Evolutionary conservation across 92 coral and sea anemone genomes (phyloP).

Genomic region (Epizoanthus ramosus): DNA sequence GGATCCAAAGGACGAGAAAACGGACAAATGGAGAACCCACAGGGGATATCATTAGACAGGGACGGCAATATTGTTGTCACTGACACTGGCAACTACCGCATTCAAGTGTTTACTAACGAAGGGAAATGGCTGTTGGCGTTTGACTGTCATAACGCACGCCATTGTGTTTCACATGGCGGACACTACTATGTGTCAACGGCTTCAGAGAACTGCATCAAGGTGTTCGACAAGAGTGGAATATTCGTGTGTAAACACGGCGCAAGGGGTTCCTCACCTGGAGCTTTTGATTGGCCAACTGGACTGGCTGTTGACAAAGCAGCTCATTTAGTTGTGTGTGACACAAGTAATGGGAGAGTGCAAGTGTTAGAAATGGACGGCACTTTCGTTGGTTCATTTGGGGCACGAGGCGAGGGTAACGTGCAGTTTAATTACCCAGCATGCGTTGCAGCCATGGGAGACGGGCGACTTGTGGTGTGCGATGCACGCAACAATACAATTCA

Average conservation of each 20-base stretch:
- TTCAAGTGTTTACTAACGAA: conserved; percentile 48
- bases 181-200: conserved; percentile 38
- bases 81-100: conserved; percentile 48
- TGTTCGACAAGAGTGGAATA: conserved; percentile 32
- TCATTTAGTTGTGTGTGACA: conserved; percentile 57
- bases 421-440: conserved; percentile 48
- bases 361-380: conserved; percentile 46
- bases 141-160: conserved; percentile 41
- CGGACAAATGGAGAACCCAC: conserved; percentile 45
- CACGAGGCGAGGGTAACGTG: conserved; percentile 22
- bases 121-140: conserved; percentile 38
- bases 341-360: conserved; percentile 50
- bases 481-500: conserved; percentile 43
- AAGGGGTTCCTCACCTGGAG: conserved; percentile 45
- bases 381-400: conserved; percentile 49
- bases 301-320: conserved; percentile 52
- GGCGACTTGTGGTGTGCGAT: conserved; percentile 52
- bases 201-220: conserved; percentile 48
- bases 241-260: conserved; percentile 41
- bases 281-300: conserved; percentile 49
- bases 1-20: conserved; percentile 41
- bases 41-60: conserved; percentile 40
- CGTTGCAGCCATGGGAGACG: conserved; percentile 50
- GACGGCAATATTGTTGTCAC: conserved; percentile 50
- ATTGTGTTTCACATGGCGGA: conserved; percentile 38